Conservation (phyloP, 1,140 invertebrate genomes). For the Eurosta solidaginis region DNA sequence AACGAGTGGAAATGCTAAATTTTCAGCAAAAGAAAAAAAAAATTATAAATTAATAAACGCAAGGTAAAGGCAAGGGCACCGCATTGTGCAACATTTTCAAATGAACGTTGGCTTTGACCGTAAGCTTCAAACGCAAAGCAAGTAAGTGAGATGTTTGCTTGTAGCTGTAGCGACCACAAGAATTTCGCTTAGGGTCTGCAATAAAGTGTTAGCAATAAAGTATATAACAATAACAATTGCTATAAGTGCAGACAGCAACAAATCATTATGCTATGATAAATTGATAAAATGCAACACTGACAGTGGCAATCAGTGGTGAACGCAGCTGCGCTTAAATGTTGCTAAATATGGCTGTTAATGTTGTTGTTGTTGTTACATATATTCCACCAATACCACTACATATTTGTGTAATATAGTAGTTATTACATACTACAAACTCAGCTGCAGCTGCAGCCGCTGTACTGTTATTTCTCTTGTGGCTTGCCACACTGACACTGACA, state of each 20-base stretch:
- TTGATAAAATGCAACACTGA: slow-evolving; percentile 30
- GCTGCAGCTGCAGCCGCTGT: too few relatives aligned
- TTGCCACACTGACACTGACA: background rate
- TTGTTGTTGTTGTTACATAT: background rate
- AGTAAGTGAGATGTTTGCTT: background rate
- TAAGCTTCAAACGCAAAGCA: background rate
- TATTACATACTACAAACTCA: too few relatives aligned
- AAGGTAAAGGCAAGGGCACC: too few relatives aligned
- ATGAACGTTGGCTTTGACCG: background rate
- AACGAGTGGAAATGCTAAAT: too few relatives aligned
- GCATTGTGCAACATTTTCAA: too few relatives aligned
- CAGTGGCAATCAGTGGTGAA: slow-evolving; percentile 23
- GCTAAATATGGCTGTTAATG: background rate
- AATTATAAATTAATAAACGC: too few relatives aligned
- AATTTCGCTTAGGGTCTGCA: background rate
- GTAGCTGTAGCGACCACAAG: background rate
- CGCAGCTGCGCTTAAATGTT: slow-evolving; percentile 7
- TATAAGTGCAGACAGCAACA: background rate
- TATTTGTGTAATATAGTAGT: too few relatives aligned
- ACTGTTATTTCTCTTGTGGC: background rate
- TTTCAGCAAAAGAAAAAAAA: too few relatives aligned
- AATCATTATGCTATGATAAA: slow-evolving; percentile 27
- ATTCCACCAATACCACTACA: background rate
- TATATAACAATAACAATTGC: background rate
- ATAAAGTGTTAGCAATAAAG: background rate